Base-by-base conservation (phyloP, 2,113 vertebrate genomes). In the Eublepharis macularius region DNA sequence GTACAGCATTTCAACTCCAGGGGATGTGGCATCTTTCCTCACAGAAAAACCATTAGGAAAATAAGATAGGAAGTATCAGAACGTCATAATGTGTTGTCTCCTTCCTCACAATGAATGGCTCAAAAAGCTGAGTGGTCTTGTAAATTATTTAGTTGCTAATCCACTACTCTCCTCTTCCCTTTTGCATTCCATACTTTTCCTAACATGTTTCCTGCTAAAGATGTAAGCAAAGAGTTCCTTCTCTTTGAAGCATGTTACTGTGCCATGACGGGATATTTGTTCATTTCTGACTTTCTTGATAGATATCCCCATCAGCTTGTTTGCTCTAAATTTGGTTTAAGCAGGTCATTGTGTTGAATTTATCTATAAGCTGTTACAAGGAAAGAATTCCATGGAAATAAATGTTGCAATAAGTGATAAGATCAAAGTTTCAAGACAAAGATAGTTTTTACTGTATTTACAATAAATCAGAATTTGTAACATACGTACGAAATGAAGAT, bases 401-500 rank as follows among this genome's bases (percentile, higher is more conserved):
- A 79, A 76, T 43, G 81, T 41, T 73, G 66, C 65, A 34, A 19
- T 72, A 32, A 82, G 45, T 57, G 57, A 29, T 57, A 47, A 83
- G 66, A 82, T 85, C 34, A 68, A 54, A 88, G 83, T 14, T 76
- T 14, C 32, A 47, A 36, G 47, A 73, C 63, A 41, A 80, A 41
- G 76, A 54, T 72, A 14, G 32, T n/a, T 79, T 65, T 39, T 32
- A 8, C 66, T 85, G 45, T 26, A 51, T 82, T 82, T 82, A 29
- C 80, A 54, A 78, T 81, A 41, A 66, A 77, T 83, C n/a, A 34
- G 2, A 54, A 47, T 72, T n/a, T 74, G n/a, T 87, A 49, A 77
- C 26, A 36, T 36, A 77, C 24, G 17, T 70, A 41, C 70, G 69
- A 39, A 87, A 45, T 75, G 49, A 26, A 76, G 19, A 49, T 81